Evolutionary conservation across 2,113 vertebrate genomes (phyloP).

Genomic region (Ailurus styani): DNA sequence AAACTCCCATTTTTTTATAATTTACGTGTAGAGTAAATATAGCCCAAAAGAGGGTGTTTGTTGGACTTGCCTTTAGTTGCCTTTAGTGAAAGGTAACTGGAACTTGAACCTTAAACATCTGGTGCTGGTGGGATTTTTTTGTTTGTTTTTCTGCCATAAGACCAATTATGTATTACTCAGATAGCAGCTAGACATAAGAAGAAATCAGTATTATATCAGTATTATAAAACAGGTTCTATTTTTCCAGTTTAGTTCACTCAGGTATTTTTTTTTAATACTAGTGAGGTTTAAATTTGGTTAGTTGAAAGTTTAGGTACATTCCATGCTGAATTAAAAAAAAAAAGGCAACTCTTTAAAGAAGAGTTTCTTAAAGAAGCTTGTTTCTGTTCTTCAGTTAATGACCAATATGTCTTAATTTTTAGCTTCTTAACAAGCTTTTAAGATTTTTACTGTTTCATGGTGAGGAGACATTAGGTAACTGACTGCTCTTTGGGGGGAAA

Average conservation of each 20-base stretch:
- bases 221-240: background rate
- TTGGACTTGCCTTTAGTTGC: background rate
- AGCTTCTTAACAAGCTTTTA: background rate
- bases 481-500: background rate
- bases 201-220: background rate
- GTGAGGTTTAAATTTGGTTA: slow-evolving; percentile 4
- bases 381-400: background rate
- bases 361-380: too few relatives aligned
- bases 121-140: too few relatives aligned
- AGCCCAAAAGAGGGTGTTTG: background rate
- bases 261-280: background rate
- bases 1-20: background rate
- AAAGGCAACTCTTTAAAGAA: background rate
- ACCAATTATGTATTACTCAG: background rate
- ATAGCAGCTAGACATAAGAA: background rate
- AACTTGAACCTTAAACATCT: background rate
- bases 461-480: background rate
- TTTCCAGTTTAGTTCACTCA: background rate
- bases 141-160: background rate
- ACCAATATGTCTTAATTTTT: background rate
- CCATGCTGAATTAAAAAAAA: background rate
- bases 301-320: slow-evolving; percentile 2
- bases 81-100: background rate
- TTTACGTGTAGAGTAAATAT: background rate
- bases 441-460: background rate